Conservation (phyloP, 2,888 invertebrate genomes). For the Calephelis perditalis region DNA sequence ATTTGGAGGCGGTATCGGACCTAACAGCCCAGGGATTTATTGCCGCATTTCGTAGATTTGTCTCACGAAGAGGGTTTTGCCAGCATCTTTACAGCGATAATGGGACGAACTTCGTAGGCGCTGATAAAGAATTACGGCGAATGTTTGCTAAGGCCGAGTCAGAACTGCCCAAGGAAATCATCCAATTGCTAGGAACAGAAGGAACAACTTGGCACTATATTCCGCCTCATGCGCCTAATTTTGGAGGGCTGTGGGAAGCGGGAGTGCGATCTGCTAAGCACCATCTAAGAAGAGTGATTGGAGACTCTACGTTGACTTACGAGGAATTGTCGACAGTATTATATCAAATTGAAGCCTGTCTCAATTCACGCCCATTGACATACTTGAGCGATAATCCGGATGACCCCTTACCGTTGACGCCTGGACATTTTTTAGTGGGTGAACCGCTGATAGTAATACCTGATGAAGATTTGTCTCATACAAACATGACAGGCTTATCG, state of each 20-base stretch:
- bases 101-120: slow-evolving; percentile 15
- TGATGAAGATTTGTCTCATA: too few relatives aligned
- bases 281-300: too few relatives aligned
- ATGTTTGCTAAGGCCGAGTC: slow-evolving; percentile 11
- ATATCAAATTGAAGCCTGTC: slow-evolving; percentile 1
- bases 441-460: slow-evolving; percentile 21
- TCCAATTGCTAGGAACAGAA: neutral
- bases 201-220: neutral
- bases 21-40: too few relatives aligned
- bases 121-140: slow-evolving; percentile 8
- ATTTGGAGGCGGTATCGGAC: too few relatives aligned
- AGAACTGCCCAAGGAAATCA: slow-evolving; percentile 3
- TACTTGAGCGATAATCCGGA: neutral
- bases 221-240: neutral
- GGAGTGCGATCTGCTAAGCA: neutral
- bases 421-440: slow-evolving; percentile 24
- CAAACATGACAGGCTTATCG: too few relatives aligned
- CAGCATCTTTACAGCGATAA: too few relatives aligned
- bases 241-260: too few relatives aligned
- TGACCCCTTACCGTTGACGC: slow-evolving; percentile 18
- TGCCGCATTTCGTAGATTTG: too few relatives aligned
- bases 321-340: neutral
- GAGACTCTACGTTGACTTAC: neutral
- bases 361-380: neutral
- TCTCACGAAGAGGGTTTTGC: too few relatives aligned